Conservation (phyloP, 2,888 invertebrate species). For the Himalopsyche kuldschensis region DNA sequence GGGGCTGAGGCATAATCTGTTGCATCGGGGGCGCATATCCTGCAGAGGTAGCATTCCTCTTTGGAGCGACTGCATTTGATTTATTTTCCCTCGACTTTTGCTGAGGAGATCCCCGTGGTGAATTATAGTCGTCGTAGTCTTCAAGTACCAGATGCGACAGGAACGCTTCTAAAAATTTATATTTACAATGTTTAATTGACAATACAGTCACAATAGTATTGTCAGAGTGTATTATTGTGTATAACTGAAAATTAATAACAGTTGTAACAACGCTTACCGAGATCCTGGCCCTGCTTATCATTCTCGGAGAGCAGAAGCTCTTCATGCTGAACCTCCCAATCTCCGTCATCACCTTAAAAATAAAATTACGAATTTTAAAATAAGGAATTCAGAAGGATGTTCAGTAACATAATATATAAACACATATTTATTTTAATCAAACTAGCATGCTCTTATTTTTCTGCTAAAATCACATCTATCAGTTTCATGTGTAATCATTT, state of each 20-base stretch:
- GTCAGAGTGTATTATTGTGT: too few species aligned
- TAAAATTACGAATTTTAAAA: too few species aligned
- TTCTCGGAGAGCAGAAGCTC: slow-evolving; percentile 64
- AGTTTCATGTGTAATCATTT: too few species aligned
- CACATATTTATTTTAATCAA: too few species aligned
- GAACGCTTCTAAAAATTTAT: slow-evolving; percentile 53
- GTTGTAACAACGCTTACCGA: slow-evolving; percentile 45
- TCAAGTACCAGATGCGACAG: slow-evolving; percentile 63
- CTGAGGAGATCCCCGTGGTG: background rate
- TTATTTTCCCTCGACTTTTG: background rate
- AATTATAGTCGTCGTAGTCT: slow-evolving; percentile 50
- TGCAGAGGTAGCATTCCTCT: background rate
- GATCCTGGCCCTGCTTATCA: slow-evolving; percentile 46
- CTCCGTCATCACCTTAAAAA: slow-evolving; percentile 55
- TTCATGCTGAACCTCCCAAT: slow-evolving; percentile 72
- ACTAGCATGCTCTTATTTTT: too few species aligned
- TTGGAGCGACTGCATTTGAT: background rate
- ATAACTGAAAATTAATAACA: background rate
- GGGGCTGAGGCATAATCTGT: slow-evolving; percentile 50
- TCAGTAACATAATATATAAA: too few species aligned
- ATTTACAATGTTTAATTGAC: background rate
- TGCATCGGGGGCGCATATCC: slow-evolving; percentile 43
- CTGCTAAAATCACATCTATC: too few species aligned
- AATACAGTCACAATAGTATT: too few species aligned
- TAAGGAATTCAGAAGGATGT: too few species aligned